Conservation (phyloP, 1,140 invertebrate species). For the Pseudomyrmex dendroicus region DNA sequence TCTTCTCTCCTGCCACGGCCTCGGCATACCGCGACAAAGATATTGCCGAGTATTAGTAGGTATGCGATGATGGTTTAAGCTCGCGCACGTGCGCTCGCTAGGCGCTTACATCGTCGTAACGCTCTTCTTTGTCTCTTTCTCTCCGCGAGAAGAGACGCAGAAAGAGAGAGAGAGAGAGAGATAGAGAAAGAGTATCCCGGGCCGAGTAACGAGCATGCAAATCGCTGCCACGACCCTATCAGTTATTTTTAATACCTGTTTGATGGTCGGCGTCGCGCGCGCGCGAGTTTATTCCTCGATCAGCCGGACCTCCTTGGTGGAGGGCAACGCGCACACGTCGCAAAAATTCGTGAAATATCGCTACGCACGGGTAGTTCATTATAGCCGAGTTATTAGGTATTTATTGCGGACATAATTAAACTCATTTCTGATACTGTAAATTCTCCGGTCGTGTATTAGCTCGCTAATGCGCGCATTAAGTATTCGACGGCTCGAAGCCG, state of each 20-base stretch:
- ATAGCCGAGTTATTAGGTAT: slow-evolving; percentile 53
- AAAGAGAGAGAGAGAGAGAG: neutral
- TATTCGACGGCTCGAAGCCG: neutral
- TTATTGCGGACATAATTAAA: slow-evolving; percentile 47
- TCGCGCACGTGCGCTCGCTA: slow-evolving; percentile 12
- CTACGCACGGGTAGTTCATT: slow-evolving; percentile 54
- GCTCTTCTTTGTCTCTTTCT: slow-evolving; percentile 2
- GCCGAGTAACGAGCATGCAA: slow-evolving; percentile 71
- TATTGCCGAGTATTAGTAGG: slow-evolving; percentile 66
- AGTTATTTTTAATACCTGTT: slow-evolving; percentile 72
- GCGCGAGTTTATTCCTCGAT: slow-evolving; percentile 65
- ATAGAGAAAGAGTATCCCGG: slow-evolving; percentile 9
- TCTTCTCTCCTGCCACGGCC: neutral
- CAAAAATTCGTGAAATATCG: slow-evolving; percentile 65
- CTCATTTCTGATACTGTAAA: slow-evolving; percentile 10
- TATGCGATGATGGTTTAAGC: slow-evolving; percentile 67
- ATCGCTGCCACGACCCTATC: slow-evolving; percentile 69
- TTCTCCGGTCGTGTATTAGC: neutral
- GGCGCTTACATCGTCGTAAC: neutral
- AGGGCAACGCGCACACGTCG: neutral
- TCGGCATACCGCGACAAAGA: slow-evolving; percentile 63
- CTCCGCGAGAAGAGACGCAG: neutral
- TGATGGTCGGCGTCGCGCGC: slow-evolving; percentile 56
- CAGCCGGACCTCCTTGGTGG: slow-evolving; percentile 21
- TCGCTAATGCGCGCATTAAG: neutral